A percentile compares a stretch with the other conserved stretches of the same genome.
These are phyloP conservation scores for Acanthopagrus latus DNA, from an alignment of 2,797 vertebrate genomes.

Conservation along the genomic window DNA sequence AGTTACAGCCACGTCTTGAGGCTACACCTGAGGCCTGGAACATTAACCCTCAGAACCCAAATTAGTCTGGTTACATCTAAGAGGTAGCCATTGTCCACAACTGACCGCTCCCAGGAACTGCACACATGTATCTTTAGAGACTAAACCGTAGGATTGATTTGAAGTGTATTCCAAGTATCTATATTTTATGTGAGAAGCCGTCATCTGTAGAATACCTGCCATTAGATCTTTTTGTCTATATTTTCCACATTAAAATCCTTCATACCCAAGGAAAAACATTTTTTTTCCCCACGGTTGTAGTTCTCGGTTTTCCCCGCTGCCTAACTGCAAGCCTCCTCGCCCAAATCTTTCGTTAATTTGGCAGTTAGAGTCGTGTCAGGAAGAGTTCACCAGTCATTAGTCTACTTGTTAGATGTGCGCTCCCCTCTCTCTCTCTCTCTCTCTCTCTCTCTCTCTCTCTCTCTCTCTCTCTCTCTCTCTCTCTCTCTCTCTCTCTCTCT, in stretches of 20 bases:
- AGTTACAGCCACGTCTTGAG: conserved; percentile 39
- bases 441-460: conserved; percentile 63
- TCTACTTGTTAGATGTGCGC: conserved; percentile 45
- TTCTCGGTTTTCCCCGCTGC: conserved; percentile 28
- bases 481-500: conserved; percentile 47
- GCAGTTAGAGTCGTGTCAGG: conserved; percentile 36
- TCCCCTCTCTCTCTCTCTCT: conserved; percentile 46
- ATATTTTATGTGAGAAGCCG: not conserved
- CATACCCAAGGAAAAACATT: not conserved
- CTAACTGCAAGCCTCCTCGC: conserved; percentile 47
- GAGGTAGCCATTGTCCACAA: conserved; percentile 18
- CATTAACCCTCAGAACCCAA: conserved; percentile 40
- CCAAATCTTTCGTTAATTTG: conserved; percentile 56
- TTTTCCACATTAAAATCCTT: conserved; percentile 7
- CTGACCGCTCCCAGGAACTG: not conserved
- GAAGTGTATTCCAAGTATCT: not conserved
- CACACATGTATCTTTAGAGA: not conserved
- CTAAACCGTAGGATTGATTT: not conserved
- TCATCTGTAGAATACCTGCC: not conserved
- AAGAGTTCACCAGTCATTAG: conserved; percentile 66
- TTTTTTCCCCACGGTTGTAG: conserved; percentile 37
- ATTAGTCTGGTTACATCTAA: conserved; percentile 30
- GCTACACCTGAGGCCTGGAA: conserved; percentile 54
- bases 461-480: conserved; percentile 8
- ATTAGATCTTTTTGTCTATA: not conserved